Conservation (phyloP, 2,888 invertebrate genomes). For the Eugnorisma glareosa region DNA sequence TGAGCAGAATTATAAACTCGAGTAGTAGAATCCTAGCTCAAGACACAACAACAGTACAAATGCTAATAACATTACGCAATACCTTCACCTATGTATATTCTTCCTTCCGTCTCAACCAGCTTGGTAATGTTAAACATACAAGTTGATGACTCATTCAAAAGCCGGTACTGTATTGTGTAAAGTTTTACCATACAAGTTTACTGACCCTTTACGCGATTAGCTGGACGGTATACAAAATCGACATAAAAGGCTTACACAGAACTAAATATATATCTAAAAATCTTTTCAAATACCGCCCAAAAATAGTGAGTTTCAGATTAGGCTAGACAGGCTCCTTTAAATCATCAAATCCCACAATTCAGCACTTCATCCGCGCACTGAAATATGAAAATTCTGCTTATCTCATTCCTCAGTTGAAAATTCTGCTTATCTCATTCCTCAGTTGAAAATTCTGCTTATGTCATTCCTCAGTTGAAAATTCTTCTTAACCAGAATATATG, state of each 20-base stretch:
- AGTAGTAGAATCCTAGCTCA: constrained; percentile 28
- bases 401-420: constrained; percentile 20
- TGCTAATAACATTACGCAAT: constrained; percentile 42
- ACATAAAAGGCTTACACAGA: constrained; percentile 4
- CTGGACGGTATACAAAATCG: constrained; percentile 26
- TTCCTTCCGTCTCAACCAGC: constrained; percentile 32
- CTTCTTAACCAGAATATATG: constrained; percentile 11
- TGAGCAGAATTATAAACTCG: constrained; percentile 1
- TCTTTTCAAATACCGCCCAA: background rate
- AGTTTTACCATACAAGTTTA: constrained; percentile 52
- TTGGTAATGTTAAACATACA: constrained; percentile 30
- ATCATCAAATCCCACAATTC: constrained; percentile 28
- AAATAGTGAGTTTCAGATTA: constrained; percentile 14
- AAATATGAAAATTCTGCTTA: constrained; percentile 10
- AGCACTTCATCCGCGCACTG: constrained; percentile 4
- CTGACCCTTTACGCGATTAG: constrained; percentile 57
- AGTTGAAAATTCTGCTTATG: constrained; percentile 7
- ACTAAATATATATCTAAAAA: background rate
- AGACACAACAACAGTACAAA: constrained; percentile 28
- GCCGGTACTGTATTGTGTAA: constrained; percentile 46
- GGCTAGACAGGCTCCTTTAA: constrained; percentile 13
- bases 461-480: constrained; percentile 20
- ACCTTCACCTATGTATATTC: constrained; percentile 25
- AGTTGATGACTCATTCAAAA: constrained; percentile 49
- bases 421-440: constrained; percentile 10